These are phyloP conservation scores for Thecophora atra DNA, from an alignment of 2,888 invertebrate species.

Conservation along the genomic window DNA sequence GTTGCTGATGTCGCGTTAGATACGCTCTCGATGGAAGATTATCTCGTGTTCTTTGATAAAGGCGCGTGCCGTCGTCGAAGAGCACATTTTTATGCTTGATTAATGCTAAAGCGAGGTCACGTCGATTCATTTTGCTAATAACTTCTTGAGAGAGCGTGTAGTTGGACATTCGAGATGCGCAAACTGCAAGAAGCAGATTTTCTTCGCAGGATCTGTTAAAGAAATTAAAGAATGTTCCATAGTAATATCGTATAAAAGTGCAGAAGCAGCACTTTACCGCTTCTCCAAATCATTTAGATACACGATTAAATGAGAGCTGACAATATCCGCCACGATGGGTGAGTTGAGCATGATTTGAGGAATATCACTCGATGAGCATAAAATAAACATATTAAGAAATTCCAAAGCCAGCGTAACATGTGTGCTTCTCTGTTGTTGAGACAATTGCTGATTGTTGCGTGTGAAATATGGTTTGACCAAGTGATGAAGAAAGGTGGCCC, in stretches of 20 bases:
- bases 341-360: slow-evolving; percentile 60
- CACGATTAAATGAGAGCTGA: slow-evolving; percentile 59
- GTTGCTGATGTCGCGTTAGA: neutral
- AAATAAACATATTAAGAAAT: slow-evolving; percentile 62
- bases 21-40: slow-evolving; percentile 24
- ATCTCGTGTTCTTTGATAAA: slow-evolving; percentile 50
- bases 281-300: slow-evolving; percentile 55
- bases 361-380: slow-evolving; percentile 58
- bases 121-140: slow-evolving; percentile 54
- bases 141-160: slow-evolving; percentile 59
- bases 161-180: slow-evolving; percentile 62
- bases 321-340: slow-evolving; percentile 61
- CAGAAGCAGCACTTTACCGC: slow-evolving; percentile 54
- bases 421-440: slow-evolving; percentile 28
- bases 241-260: neutral
- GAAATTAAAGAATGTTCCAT: slow-evolving; percentile 9
- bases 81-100: slow-evolving; percentile 62
- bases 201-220: slow-evolving; percentile 55
- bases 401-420: slow-evolving; percentile 59
- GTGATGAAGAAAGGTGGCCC: slow-evolving; percentile 58
- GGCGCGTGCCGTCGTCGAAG: slow-evolving; percentile 60
- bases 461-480: slow-evolving; percentile 57
- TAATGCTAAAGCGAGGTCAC: slow-evolving; percentile 55
- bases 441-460: slow-evolving; percentile 39
- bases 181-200: slow-evolving; percentile 58